These are phyloP conservation scores for Lysandra coridon DNA, from an alignment of 2,888 invertebrate genomes.

Conservation along the genomic window DNA sequence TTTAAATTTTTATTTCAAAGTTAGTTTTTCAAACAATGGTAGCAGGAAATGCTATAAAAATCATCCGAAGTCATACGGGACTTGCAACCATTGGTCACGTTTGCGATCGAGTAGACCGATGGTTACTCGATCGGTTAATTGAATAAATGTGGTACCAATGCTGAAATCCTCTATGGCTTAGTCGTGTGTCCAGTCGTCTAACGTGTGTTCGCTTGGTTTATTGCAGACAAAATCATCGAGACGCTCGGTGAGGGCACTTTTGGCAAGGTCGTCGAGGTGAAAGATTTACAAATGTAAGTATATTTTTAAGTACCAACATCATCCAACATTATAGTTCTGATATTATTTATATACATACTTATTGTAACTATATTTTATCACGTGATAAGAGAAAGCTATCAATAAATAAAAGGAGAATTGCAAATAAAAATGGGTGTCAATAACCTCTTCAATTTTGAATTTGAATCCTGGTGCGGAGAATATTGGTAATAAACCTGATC, in stretches of 20 bases:
- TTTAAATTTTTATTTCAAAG: constrained; percentile 47
- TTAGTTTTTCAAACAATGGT: constrained; percentile 44
- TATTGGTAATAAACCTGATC: background rate
- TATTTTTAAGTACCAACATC: background rate
- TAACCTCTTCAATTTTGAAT: background rate
- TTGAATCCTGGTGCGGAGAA: constrained; percentile 8
- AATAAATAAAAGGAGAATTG: background rate
- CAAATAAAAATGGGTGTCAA: background rate
- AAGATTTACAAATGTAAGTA: constrained; percentile 96
- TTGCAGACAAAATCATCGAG: constrained; percentile 98
- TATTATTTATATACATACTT: too few relatives aligned
- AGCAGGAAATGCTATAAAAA: constrained; percentile 37
- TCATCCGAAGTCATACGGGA: constrained; percentile 59
- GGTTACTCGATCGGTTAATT: constrained; percentile 22
- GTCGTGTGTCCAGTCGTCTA: constrained; percentile 53
- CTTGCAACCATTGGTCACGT: constrained; percentile 45
- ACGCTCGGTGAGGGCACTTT: constrained; percentile 99
- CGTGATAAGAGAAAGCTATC: background rate
- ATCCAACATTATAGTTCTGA: too few relatives aligned
- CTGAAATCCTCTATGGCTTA: constrained; percentile 65
- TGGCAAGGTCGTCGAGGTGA: constrained; percentile 99
- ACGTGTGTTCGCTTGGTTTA: constrained; percentile 76
- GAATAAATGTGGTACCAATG: constrained; percentile 48
- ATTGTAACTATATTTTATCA: background rate
- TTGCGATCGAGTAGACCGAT: constrained; percentile 11